These are phyloP conservation scores for Popillia japonica DNA, from an alignment of 1,140 invertebrate genomes.

Conservation along the genomic window DNA sequence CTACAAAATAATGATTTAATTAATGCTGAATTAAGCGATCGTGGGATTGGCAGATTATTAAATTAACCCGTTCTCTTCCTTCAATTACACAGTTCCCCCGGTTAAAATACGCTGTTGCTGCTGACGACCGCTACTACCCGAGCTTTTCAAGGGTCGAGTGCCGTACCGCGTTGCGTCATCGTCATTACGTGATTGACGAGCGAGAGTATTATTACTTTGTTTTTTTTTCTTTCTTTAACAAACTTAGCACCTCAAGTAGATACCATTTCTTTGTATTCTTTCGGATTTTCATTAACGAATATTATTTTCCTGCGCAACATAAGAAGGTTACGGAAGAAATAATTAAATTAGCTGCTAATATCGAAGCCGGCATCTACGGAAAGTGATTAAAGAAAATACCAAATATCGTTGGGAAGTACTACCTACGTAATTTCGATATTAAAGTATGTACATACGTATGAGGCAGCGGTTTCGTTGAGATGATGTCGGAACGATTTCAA, in stretches of 20 bases:
- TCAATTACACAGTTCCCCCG: neutral
- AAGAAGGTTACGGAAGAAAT: neutral
- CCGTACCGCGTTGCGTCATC: neutral
- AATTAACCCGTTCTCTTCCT: constrained; percentile 17
- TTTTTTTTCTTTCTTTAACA: no score
- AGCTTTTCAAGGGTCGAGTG: neutral
- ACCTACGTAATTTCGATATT: no score
- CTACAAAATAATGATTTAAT: constrained; percentile 29
- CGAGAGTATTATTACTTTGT: no score
- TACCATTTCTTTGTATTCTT: neutral
- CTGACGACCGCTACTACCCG: neutral
- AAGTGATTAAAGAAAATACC: no score
- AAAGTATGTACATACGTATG: no score
- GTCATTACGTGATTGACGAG: no score
- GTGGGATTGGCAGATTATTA: constrained; percentile 33
- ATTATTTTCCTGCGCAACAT: neutral
- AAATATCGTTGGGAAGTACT: no score
- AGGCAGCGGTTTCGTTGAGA: no score
- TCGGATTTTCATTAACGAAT: neutral
- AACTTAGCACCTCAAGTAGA: neutral
- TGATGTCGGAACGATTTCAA: no score
- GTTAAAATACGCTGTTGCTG: neutral
- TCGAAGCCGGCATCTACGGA: no score
- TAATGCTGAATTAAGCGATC: constrained; percentile 24
- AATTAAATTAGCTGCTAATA: neutral